Base-by-base conservation (phyloP, 2,797 vertebrate genomes). In the Momotus momota region DNA sequence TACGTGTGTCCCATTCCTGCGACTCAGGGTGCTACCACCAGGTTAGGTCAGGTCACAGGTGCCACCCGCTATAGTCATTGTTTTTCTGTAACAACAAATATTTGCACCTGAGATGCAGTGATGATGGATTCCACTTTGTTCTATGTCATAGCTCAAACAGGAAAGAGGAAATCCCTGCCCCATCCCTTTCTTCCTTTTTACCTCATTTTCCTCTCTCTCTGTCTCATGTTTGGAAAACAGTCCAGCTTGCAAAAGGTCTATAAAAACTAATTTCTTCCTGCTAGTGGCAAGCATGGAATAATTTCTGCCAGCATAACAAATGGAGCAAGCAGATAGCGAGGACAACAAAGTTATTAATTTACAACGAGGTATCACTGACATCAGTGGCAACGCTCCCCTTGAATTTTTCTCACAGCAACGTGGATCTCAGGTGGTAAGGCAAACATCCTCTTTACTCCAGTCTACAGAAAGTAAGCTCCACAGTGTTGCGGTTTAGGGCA, bases 111-210 rank as follows among this genome's bases (percentile, higher is more conserved):
- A 86, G 51, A 27, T n/a, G 21, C 43, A 66, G 21, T 54, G 62
- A 93, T 73, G 55, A 81, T 31, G 26, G 73, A 87, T 88, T 82
- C 20, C 62, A 64, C 52, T 94, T 94, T 91, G 73, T 88, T 94
- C 74, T 66, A 17, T 77, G 38, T 57, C 71, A 80, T 4, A 23
- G 58, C 27, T 93, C 73, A 90, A 93, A 91, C 83, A 94, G 94
- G 81, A 95, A 95, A 88, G 31, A 96, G 96, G 93, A 97, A 94
- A 79, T 86, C 70, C 62, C 60, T 77, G 65, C 31, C 67, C 78
- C 48, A 83, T 65, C 46, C 7, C 4, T 71, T 83, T 93, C 81
- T 64, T 9, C 4, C 78, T 73, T 73, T 58, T 70, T 81, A 81
- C 16, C 14, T 90, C 11, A 86, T 81, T 83, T 94, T 89, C 79